These are phyloP conservation scores for Tribolium castaneum DNA, from an alignment of 1,140 invertebrate species.

Conservation along the genomic window DNA sequence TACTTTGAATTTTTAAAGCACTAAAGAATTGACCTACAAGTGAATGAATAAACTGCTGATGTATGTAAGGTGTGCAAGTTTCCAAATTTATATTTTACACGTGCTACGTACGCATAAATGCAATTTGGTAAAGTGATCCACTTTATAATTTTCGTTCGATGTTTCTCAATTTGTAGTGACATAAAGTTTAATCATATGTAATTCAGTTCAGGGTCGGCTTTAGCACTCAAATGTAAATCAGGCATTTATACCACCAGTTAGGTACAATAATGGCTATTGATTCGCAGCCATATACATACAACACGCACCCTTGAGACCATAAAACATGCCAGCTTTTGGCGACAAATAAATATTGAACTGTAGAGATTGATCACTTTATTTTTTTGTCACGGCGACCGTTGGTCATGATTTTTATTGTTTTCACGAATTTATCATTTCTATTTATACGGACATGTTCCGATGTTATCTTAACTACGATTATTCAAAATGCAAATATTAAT, in stretches of 20 bases:
- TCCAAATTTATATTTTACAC: not conserved
- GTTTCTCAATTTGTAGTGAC: not conserved
- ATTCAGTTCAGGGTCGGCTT: constrained; percentile 19
- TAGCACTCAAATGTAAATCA: constrained; percentile 16
- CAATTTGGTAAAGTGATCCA: not conserved
- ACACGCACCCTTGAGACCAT: not conserved
- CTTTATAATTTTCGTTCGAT: not conserved
- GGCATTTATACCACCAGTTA: constrained; percentile 4
- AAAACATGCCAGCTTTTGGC: not conserved
- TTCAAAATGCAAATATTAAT: too few relatives aligned
- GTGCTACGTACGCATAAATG: not conserved
- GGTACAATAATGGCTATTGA: constrained; percentile 25
- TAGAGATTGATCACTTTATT: not conserved
- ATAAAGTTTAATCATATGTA: constrained; percentile 12
- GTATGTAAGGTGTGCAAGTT: not conserved
- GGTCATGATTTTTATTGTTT: not conserved
- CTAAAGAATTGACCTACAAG: not conserved
- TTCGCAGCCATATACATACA: not conserved
- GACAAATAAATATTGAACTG: not conserved
- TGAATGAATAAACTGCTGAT: not conserved
- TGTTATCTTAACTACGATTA: too few relatives aligned
- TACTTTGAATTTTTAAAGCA: not conserved
- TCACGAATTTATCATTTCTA: too few relatives aligned
- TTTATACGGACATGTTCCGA: too few relatives aligned
- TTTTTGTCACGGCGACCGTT: not conserved